Evolutionary conservation across 2,888 invertebrate species (phyloP).

Genomic region (Lumbricus terrestris): DNA sequence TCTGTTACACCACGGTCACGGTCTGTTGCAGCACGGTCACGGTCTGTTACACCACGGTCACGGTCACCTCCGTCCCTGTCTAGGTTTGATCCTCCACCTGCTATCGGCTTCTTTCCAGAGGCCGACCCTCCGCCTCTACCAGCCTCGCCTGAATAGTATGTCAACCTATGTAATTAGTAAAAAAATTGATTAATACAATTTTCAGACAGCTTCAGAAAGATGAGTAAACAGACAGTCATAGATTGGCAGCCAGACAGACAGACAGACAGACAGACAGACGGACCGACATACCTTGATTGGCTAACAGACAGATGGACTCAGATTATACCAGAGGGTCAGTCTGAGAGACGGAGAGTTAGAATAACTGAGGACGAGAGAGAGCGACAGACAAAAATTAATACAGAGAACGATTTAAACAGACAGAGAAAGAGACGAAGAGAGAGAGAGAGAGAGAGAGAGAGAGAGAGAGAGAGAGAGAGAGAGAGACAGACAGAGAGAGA

Average conservation of each 20-base stretch:
- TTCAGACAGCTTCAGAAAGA: not conserved
- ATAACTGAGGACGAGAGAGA: too few relatives aligned
- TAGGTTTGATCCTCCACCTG: not conserved
- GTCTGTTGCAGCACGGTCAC: constrained; percentile 8
- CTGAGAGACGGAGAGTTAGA: not conserved
- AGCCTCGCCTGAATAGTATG: not conserved
- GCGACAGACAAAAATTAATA: not conserved
- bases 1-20: not conserved
- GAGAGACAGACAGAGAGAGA: not conserved
- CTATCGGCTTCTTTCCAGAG: not conserved
- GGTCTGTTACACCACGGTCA: not conserved
- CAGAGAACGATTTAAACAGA: not conserved
- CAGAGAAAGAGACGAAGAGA: not conserved
- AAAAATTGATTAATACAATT: not conserved
- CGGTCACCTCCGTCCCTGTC: constrained; percentile 13
- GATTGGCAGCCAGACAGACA: not conserved
- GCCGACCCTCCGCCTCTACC: not conserved
- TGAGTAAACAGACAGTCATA: not conserved
- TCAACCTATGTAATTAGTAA: not conserved
- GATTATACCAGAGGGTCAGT: not conserved
- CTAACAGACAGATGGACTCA: not conserved
- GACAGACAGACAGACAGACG: not conserved
- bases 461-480: too few relatives aligned
- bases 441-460: too few relatives aligned
- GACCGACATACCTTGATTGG: not conserved